phyloP scores from a whole-genome alignment of 64 coral and sea anemone genomes.

The Dendrophyllia cribrosa region DNA sequence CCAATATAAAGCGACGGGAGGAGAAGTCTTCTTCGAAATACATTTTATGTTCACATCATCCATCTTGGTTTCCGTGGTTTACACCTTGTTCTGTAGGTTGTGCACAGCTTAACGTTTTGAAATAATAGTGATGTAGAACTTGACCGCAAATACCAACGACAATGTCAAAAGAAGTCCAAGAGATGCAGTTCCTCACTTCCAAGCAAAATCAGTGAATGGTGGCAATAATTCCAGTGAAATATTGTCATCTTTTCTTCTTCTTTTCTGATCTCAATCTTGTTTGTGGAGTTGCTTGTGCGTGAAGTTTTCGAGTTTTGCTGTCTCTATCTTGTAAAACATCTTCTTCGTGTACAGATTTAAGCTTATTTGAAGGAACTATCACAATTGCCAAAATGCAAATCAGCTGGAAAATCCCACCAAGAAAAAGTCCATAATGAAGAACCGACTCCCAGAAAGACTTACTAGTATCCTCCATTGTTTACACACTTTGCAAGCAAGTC shows the following conservation, averaged over 20 bases:
- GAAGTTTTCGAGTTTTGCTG: constrained; percentile 21
- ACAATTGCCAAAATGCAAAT: constrained; percentile 92
- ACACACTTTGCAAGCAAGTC: background rate
- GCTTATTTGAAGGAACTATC: constrained; percentile 71
- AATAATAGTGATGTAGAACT: too few relatives aligned
- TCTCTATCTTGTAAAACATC: constrained; percentile 29
- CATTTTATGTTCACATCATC: too few relatives aligned
- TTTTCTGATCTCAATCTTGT: constrained; percentile 35
- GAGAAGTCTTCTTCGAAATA: too few relatives aligned
- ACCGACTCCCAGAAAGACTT: constrained; percentile 63
- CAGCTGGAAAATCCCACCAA: constrained; percentile 91
- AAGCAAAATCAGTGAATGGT: background rate
- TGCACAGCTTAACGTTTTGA: too few relatives aligned
- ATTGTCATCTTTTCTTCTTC: constrained; percentile 50
- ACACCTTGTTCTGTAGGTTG: too few relatives aligned
- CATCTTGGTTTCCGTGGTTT: too few relatives aligned
- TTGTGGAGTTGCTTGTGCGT: background rate
- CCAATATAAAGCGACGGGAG: too few relatives aligned
- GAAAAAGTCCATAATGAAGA: constrained; percentile 86
- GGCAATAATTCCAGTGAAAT: background rate
- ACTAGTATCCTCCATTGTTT: constrained; percentile 23
- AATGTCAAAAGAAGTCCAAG: too few relatives aligned
- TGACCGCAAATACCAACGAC: too few relatives aligned
- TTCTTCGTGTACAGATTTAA: background rate
- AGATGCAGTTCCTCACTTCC: background rate